These are phyloP conservation scores for Drosophila tripunctata DNA, from an alignment of 2,888 invertebrate species.

Conservation along the genomic window DNA sequence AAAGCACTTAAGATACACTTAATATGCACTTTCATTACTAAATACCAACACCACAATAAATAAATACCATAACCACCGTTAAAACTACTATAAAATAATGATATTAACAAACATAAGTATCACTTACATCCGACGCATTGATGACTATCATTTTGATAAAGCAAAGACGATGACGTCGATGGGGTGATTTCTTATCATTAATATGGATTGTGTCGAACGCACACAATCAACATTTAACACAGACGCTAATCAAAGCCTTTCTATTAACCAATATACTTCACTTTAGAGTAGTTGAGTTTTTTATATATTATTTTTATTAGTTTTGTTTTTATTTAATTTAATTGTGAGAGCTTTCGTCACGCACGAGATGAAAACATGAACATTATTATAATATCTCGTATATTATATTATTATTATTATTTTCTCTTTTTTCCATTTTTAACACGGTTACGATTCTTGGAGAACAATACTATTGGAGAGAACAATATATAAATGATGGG, in stretches of 20 bases:
- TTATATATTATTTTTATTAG: conserved; percentile 25
- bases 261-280: not conserved
- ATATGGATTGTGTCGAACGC: conserved; percentile 32
- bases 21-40: not conserved
- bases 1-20: conserved; percentile 24
- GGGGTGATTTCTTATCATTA: conserved; percentile 65
- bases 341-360: conserved; percentile 53
- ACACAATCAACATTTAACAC: conserved; percentile 53
- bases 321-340: conserved; percentile 21
- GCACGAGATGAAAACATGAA: conserved; percentile 58
- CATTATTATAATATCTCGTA: conserved; percentile 20
- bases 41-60: conserved; percentile 20
- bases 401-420: conserved; percentile 7
- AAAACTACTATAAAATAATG: conserved; percentile 8
- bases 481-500: conserved; percentile 14
- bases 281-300: not conserved
- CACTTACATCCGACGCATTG: conserved; percentile 72
- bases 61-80: conserved; percentile 12
- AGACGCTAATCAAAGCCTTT: conserved; percentile 25
- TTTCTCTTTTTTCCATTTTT: not conserved
- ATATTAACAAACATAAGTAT: conserved; percentile 5
- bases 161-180: conserved; percentile 46
- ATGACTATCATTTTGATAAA: conserved; percentile 69
- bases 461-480: conserved; percentile 14
- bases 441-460: conserved; percentile 7